phyloP scores from a whole-genome alignment of 2,888 invertebrate genomes.

The Crematogaster levior region DNA sequence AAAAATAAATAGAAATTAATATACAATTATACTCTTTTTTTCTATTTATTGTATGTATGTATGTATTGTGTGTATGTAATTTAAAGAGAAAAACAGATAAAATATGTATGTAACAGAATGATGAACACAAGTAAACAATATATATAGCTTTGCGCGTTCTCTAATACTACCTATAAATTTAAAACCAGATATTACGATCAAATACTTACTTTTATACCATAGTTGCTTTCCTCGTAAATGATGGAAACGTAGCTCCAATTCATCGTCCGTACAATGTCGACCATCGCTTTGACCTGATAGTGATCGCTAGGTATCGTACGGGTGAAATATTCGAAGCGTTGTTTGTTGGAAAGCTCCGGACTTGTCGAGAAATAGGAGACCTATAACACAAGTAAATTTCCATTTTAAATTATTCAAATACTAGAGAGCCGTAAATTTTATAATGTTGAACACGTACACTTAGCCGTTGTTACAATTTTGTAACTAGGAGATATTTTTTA shows the following conservation, averaged over 20 bases:
- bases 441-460: background rate
- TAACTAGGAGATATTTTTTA: background rate
- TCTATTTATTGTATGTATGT: background rate
- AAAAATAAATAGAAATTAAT: background rate
- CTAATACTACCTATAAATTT: background rate
- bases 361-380: conserved; percentile 98
- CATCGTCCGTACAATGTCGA: conserved; percentile 94
- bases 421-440: background rate
- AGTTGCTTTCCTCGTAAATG: conserved; percentile 98
- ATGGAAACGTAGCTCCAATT: conserved; percentile 98
- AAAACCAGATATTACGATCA: conserved; percentile 21
- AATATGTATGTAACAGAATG: background rate
- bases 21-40: background rate
- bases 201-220: conserved; percentile 93
- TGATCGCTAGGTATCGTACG: conserved; percentile 98
- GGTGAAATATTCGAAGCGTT: conserved; percentile 97
- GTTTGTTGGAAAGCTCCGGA: conserved; percentile 97
- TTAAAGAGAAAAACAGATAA: background rate
- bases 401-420: conserved; percentile 27
- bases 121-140: background rate
- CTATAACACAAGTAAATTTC: conserved; percentile 86
- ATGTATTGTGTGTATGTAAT: conserved; percentile 3
- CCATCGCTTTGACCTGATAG: conserved; percentile 98
- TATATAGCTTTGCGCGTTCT: background rate
- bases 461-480: background rate